These are phyloP conservation scores for Hyalella azteca DNA, from an alignment of 2,888 invertebrate species.

Conservation along the genomic window DNA sequence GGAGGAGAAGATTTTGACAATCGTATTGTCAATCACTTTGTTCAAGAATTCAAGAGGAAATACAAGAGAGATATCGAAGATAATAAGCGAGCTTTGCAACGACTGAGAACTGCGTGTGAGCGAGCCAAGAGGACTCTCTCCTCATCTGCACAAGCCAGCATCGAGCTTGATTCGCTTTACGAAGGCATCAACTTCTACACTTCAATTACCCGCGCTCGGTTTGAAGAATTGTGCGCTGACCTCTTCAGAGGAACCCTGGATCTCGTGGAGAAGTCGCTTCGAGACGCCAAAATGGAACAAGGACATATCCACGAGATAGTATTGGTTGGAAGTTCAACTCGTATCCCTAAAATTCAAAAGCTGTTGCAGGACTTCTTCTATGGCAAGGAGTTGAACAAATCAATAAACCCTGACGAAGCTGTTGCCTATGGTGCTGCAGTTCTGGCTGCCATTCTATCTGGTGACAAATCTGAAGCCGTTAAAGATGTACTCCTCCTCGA, in stretches of 20 bases:
- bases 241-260: slow-evolving; percentile 95
- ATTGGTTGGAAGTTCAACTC: slow-evolving; percentile 92
- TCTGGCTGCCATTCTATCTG: slow-evolving; percentile 89
- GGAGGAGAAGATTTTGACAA: slow-evolving; percentile 87
- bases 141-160: slow-evolving; percentile 77
- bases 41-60: slow-evolving; percentile 68
- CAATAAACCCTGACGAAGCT: no score
- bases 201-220: slow-evolving; percentile 91
- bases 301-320: slow-evolving; percentile 87
- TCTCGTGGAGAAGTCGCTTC: slow-evolving; percentile 93
- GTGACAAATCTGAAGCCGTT: slow-evolving; percentile 70
- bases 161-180: slow-evolving; percentile 93
- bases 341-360: slow-evolving; percentile 97
- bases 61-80: slow-evolving; percentile 65
- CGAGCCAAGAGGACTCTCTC: slow-evolving; percentile 78
- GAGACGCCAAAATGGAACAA: slow-evolving; percentile 97
- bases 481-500: slow-evolving; percentile 91
- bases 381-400: slow-evolving; percentile 94
- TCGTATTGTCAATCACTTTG: slow-evolving; percentile 71
- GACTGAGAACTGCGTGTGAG: slow-evolving; percentile 90
- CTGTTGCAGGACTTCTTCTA: slow-evolving; percentile 85
- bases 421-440: slow-evolving; percentile 95
- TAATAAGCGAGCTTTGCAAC: slow-evolving; percentile 69
- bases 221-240: slow-evolving; percentile 96
- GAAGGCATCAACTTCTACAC: slow-evolving; percentile 97